Conservation (phyloP, 1,140 invertebrate species). For the Drosophila aff. region DNA sequence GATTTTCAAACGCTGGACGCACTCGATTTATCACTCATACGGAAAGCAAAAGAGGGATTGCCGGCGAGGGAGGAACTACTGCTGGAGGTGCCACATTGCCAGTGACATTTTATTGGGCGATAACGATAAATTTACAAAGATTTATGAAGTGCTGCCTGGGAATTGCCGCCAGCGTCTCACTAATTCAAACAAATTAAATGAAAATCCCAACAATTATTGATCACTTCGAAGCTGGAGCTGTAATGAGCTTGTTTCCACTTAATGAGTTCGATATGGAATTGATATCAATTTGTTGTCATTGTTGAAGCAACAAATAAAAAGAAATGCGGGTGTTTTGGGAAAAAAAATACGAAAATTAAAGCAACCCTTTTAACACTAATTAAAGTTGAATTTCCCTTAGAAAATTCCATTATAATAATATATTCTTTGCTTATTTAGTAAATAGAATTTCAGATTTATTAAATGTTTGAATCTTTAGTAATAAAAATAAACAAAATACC, state of each 20-base stretch:
- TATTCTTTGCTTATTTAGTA: neutral
- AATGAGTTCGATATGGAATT: conserved; percentile 58
- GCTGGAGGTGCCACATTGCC: conserved; percentile 43
- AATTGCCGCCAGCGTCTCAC: conserved; percentile 50
- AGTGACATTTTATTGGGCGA: conserved; percentile 81
- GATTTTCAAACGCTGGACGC: conserved; percentile 77
- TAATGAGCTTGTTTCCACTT: conserved; percentile 66
- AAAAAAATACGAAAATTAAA: neutral
- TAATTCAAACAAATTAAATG: conserved; percentile 82
- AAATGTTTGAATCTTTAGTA: neutral
- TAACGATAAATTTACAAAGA: conserved; percentile 83
- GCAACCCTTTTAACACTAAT: neutral
- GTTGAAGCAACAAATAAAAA: conserved; percentile 65
- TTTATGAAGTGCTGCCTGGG: conserved; percentile 68
- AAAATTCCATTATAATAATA: neutral
- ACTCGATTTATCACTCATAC: conserved; percentile 75
- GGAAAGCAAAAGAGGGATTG: conserved; percentile 2
- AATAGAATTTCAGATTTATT: neutral
- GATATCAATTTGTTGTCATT: conserved; percentile 78
- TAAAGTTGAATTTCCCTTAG: neutral
- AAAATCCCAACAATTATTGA: conserved; percentile 78
- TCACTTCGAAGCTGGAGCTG: conserved; percentile 22
- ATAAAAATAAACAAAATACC: neutral
- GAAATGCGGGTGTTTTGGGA: conserved; percentile 36
- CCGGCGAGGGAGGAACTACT: neutral